phyloP scores from a whole-genome alignment of 2,797 vertebrate species.

The Pseudochaenichthys georgianus region DNA sequence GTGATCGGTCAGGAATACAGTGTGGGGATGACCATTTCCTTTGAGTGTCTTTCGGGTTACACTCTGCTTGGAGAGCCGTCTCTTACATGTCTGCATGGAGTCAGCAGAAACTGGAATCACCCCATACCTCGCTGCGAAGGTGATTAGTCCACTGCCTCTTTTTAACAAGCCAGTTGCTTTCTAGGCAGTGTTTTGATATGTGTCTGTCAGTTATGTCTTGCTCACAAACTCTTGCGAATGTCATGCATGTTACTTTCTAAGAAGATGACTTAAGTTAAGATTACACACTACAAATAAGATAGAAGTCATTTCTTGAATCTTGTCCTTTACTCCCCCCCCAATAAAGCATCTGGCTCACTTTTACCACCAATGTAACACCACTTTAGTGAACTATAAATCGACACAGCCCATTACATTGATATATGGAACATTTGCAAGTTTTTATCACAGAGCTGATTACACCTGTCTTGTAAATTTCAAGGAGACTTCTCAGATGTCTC shows the following conservation, averaged over 20 bases:
- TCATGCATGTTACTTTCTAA: not conserved
- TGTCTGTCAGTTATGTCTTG: not conserved
- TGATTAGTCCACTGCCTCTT: slow-evolving; percentile 62
- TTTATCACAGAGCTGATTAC: slow-evolving; percentile 61
- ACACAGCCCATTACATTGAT: slow-evolving; percentile 59
- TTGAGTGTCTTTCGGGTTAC: slow-evolving; percentile 95
- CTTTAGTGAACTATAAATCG: slow-evolving; percentile 61
- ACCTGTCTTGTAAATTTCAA: slow-evolving; percentile 60
- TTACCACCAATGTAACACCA: slow-evolving; percentile 33
- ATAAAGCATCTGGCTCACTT: slow-evolving; percentile 44
- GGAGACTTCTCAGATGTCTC: slow-evolving; percentile 42
- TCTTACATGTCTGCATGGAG: slow-evolving; percentile 95
- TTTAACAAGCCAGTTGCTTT: not conserved
- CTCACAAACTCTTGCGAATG: slow-evolving; percentile 27
- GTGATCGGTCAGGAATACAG: slow-evolving; percentile 95
- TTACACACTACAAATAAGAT: slow-evolving; percentile 23
- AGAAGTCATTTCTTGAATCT: slow-evolving; percentile 19
- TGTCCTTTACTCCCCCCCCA: slow-evolving; percentile 36
- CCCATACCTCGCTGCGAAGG: slow-evolving; percentile 97
- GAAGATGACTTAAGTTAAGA: not conserved
- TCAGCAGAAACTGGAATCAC: slow-evolving; percentile 98
- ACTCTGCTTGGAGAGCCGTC: slow-evolving; percentile 94
- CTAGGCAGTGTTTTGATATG: slow-evolving; percentile 1
- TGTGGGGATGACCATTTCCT: slow-evolving; percentile 96
- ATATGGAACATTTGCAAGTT: slow-evolving; percentile 57